These are phyloP conservation scores for Morelia viridis DNA, from an alignment of 2,797 vertebrate species.

Conservation along the genomic window DNA sequence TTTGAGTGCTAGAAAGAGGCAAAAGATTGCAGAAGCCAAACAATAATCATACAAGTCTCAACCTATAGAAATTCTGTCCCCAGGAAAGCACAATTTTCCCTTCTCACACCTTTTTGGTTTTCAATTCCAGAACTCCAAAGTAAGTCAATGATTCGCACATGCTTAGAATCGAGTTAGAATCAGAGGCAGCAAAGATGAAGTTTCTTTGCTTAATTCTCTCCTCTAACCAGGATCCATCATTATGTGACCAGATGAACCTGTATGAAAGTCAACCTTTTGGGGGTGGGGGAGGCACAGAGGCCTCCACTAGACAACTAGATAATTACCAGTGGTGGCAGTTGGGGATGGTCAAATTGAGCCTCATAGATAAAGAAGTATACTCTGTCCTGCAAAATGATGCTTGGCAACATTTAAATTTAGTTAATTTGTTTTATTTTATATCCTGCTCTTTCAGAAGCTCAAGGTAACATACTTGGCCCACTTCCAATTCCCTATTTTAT, in stretches of 20 bases:
- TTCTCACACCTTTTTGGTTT: neutral
- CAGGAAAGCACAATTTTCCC: neutral
- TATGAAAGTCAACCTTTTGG: neutral
- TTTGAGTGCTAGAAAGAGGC: neutral
- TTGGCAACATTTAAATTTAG: neutral
- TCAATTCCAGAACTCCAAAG: slow-evolving; percentile 24
- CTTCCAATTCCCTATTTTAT: neutral
- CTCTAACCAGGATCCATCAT: slow-evolving; percentile 23
- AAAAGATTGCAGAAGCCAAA: neutral
- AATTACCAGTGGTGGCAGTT: neutral
- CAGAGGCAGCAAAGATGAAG: slow-evolving; percentile 61
- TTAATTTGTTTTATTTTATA: neutral
- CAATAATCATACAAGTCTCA: no score
- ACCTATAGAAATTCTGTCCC: no score
- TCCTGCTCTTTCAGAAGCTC: neutral
- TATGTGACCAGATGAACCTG: neutral
- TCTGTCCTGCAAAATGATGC: neutral
- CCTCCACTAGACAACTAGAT: fast-evolving
- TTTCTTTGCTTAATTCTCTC: slow-evolving; percentile 38
- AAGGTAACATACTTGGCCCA: neutral
- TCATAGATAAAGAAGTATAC: neutral
- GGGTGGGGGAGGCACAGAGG: neutral
- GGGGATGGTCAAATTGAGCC: fast-evolving
- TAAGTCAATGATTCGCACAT: slow-evolving; percentile 33
- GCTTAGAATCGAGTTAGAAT: slow-evolving; percentile 59